These are phyloP conservation scores for Synergus japonicus DNA, from an alignment of 2,888 invertebrate species.

Conservation along the genomic window DNA sequence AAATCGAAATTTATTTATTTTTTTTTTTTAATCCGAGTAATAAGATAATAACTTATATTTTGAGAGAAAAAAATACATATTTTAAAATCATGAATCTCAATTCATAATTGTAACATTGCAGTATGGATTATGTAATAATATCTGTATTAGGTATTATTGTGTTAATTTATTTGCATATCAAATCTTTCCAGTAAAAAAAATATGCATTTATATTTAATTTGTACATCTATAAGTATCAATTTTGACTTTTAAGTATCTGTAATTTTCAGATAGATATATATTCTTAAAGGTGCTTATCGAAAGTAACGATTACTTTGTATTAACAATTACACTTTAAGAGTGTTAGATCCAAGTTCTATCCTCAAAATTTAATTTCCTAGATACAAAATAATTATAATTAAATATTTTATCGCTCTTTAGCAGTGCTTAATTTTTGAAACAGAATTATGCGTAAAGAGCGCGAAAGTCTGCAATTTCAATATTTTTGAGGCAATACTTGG, in stretches of 20 bases:
- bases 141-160: no score
- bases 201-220: not conserved
- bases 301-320: not conserved
- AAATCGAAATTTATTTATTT: slow-evolving; percentile 3
- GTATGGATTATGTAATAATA: slow-evolving; percentile 30
- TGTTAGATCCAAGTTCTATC: not conserved
- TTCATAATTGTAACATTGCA: slow-evolving; percentile 7
- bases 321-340: not conserved
- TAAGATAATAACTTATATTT: not conserved
- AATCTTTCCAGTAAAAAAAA: slow-evolving; percentile 3
- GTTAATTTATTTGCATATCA: not conserved
- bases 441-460: no score
- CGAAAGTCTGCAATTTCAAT: no score
- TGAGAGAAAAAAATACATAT: not conserved
- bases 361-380: no score
- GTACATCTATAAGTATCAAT: not conserved
- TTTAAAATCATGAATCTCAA: slow-evolving; percentile 35
- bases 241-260: not conserved
- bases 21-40: not conserved
- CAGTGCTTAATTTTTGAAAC: no score
- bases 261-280: not conserved
- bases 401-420: no score
- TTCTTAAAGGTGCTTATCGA: not conserved
- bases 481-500: no score
- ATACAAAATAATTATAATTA: no score